These are phyloP conservation scores for Sanderia malayensis DNA, from an alignment of 30 jellyfish, hydroid and myxozoan genomes.

Conservation along the genomic window DNA sequence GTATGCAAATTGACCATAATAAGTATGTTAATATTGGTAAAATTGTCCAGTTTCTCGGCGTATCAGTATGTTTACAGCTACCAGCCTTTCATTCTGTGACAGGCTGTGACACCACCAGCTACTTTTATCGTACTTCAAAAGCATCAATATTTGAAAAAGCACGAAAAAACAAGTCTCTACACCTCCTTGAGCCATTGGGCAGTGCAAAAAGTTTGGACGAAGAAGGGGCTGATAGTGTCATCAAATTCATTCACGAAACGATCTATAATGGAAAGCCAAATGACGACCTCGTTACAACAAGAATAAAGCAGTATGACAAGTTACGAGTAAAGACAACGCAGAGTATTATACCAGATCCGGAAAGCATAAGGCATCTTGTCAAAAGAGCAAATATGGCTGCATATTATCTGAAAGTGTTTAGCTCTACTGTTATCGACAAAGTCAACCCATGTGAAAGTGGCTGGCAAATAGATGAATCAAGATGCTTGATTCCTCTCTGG, in stretches of 20 bases:
- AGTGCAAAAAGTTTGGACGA: not conserved
- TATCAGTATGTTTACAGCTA: not conserved
- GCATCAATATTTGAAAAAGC: not conserved
- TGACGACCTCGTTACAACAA: not conserved
- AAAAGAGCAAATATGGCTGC: conserved; percentile 41
- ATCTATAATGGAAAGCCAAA: not conserved
- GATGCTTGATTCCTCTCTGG: conserved; percentile 52
- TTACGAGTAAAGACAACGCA: conserved; percentile 17
- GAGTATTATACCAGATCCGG: too few species aligned
- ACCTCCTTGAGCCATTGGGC: not conserved
- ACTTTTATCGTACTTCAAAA: not conserved
- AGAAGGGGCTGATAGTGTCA: not conserved
- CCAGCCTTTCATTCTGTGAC: not conserved
- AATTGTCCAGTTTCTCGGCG: not conserved
- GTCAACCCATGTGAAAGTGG: conserved; percentile 42
- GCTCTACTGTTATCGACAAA: conserved; percentile 44
- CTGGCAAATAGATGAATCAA: conserved; percentile 36
- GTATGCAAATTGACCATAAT: not conserved
- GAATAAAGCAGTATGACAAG: not conserved
- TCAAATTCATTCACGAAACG: not conserved
- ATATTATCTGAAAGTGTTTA: conserved; percentile 26
- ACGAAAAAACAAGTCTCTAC: not conserved
- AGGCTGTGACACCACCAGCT: conserved; percentile 1
- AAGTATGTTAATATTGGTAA: not conserved
- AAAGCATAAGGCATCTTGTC: conserved; percentile 19